phyloP scores from a whole-genome alignment of 2,113 vertebrate species.

The Danionella cerebrum region DNA sequence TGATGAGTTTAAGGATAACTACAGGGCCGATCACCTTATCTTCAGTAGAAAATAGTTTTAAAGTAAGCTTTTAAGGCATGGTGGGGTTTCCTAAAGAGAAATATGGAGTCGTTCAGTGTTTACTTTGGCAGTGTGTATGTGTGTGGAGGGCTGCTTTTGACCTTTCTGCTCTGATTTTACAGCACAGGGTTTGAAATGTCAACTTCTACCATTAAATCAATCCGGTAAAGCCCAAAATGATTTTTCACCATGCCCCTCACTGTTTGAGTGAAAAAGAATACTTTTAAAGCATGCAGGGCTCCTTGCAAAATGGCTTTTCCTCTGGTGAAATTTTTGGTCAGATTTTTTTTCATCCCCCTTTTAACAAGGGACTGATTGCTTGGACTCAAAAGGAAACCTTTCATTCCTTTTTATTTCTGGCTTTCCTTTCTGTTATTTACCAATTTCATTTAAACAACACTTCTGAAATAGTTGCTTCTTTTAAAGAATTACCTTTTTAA shows the following conservation, averaged over 20 bases:
- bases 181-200: constrained; percentile 37
- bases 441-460: no score
- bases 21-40: constrained; percentile 29
- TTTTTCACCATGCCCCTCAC: background rate
- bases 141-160: constrained; percentile 42
- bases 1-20: constrained; percentile 30
- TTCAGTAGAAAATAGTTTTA: no score
- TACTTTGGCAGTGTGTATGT: constrained; percentile 41
- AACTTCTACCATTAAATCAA: constrained; percentile 46
- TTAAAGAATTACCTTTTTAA: no score
- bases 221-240: constrained; percentile 28
- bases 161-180: constrained; percentile 44
- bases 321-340: background rate
- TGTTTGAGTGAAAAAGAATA: constrained; percentile 12
- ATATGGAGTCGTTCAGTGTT: constrained; percentile 36
- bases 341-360: background rate
- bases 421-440: no score
- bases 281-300: background rate
- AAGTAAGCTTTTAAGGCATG: no score
- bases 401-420: no score
- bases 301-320: constrained; percentile 10
- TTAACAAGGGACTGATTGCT: background rate
- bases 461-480: no score
- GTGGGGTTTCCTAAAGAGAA: constrained; percentile 16
- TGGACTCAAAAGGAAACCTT: no score